Evolutionary conservation across 2,797 vertebrate species (phyloP), one percentile per base, ranked within the genome.

Genomic region (Pitangus sulphuratus): DNA sequence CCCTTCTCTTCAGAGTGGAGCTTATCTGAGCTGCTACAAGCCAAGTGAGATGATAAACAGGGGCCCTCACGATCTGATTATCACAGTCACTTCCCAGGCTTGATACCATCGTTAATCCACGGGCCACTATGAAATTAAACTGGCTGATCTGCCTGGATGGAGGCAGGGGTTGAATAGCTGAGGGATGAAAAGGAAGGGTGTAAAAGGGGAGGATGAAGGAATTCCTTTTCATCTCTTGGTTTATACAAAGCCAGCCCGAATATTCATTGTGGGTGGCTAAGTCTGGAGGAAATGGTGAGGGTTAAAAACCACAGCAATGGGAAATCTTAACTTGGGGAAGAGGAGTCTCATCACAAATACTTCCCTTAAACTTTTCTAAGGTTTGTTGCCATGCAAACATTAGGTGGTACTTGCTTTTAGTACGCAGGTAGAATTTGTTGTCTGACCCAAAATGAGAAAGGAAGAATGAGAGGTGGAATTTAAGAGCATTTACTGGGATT

Each of bases 41-140:
- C 90, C 60, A 45, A 93, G 78, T 50, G 79, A 94, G 93, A 95
- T 95, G 93, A 95, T 95, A 91, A 97, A 94, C 2, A 18, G 42
- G 72, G 85, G 83, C 15, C 65, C 69, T 84, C 25, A 1, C 78
- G 65, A 92, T 93, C 88, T 92, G 94, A 90, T 96, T 96, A 86
- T 94, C 92, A 74, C 92, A 80, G 54, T 9, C 68, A 50, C 82
- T 94, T 93, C 71, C 54, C 69, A 93, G 84, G 58, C 65, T 28
- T 25, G 95, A 91, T 97, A 86, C 42, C 9, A 91, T 96, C 91
- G 69, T 88, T 84, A 88, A 95, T 95, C 90, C 66, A 57, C 0
- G 3, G 87, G 57, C 87, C 90, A 40, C 86, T 90, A 54, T 90
- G 95, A 94, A 96, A 94, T 94, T 87, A 89, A 93, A 90, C 75